These are phyloP conservation scores for Bombus confusus DNA, from an alignment of 1,140 invertebrate species.

Conservation along the genomic window DNA sequence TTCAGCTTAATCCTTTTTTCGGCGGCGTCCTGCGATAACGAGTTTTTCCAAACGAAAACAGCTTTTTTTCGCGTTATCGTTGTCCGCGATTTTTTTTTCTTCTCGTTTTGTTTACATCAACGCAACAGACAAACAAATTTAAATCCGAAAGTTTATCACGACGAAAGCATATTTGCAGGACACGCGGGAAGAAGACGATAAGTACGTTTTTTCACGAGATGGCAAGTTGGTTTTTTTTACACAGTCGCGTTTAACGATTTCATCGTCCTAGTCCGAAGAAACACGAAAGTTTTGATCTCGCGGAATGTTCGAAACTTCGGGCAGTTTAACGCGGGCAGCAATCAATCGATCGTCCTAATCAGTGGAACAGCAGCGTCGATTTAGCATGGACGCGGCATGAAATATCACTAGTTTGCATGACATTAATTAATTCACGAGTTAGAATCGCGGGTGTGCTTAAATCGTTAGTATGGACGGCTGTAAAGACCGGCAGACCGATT, in stretches of 20 bases:
- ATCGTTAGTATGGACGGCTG: conserved; percentile 35
- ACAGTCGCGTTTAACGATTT: too few species aligned
- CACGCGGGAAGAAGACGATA: too few species aligned
- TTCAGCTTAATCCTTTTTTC: not conserved
- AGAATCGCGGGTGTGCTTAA: conserved; percentile 33
- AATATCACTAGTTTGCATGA: conserved; percentile 29
- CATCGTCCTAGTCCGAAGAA: not conserved
- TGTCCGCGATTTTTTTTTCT: not conserved
- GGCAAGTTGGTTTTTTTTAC: too few species aligned
- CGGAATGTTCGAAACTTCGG: not conserved
- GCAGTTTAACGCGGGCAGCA: not conserved
- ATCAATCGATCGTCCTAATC: conserved; percentile 32
- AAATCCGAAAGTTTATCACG: not conserved
- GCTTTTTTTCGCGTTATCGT: not conserved
- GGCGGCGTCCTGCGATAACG: not conserved
- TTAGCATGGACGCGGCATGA: not conserved
- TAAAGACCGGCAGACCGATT: conserved; percentile 55
- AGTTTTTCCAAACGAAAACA: not conserved
- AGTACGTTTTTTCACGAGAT: too few species aligned
- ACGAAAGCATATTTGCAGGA: not conserved
- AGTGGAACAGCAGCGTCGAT: conserved; percentile 12
- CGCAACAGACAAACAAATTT: not conserved
- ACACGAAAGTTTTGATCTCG: not conserved
- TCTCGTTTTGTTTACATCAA: not conserved
- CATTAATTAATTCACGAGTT: conserved; percentile 57